A percentile compares a stretch with the other conserved stretches of the same genome.
These are phyloP conservation scores for Morone chrysops DNA, from an alignment of 2,113 vertebrate genomes.

Conservation along the genomic window DNA sequence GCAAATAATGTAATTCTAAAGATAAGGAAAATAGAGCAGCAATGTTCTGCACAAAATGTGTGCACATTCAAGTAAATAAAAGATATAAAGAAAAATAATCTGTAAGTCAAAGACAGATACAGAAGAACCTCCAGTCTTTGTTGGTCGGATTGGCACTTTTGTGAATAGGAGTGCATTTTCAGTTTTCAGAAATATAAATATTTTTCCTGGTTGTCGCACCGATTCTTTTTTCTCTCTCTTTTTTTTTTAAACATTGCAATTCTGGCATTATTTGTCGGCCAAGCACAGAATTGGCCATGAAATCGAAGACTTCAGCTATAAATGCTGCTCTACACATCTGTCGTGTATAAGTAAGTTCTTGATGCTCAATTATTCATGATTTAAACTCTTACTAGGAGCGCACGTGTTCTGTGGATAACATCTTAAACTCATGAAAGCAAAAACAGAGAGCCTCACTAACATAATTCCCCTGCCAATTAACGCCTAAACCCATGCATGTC, in stretches of 20 bases:
- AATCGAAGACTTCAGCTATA: conserved; percentile 54
- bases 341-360: conserved; percentile 54
- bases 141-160: conserved; percentile 89
- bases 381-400: conserved; percentile 54
- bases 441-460: background rate
- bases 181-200: conserved; percentile 68
- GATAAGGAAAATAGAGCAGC: conserved; percentile 86
- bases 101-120: conserved; percentile 79
- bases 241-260: conserved; percentile 47
- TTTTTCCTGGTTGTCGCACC: conserved; percentile 65
- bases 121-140: conserved; percentile 85
- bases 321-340: conserved; percentile 57
- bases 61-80: conserved; percentile 88
- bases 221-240: conserved; percentile 37
- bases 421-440: conserved; percentile 4
- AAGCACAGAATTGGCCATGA: conserved; percentile 50
- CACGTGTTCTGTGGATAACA: conserved; percentile 68
- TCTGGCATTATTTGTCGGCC: conserved; percentile 62
- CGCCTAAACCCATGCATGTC: background rate
- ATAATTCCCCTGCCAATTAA: background rate
- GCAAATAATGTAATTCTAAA: conserved; percentile 81
- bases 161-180: conserved; percentile 87
- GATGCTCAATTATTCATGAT: conserved; percentile 56
- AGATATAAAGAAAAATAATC: conserved; percentile 73
- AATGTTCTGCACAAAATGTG: conserved; percentile 85